Base-by-base conservation (phyloP, 2,888 invertebrate species). In the Leptura quadrifasciata region DNA sequence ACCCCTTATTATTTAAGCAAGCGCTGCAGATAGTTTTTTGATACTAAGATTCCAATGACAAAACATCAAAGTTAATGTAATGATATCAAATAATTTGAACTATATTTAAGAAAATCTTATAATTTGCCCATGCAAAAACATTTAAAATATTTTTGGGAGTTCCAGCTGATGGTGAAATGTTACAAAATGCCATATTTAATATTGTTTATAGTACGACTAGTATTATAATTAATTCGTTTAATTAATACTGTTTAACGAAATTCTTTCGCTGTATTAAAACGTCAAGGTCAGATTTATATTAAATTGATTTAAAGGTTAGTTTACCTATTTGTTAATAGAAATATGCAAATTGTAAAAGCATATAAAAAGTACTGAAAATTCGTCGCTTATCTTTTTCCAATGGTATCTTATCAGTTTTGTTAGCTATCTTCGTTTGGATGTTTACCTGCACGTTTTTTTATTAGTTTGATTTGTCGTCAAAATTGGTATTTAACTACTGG, bases 231-330 rank as follows among this genome's bases (percentile, higher is more conserved):
- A 47, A 47, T 39, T 47, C 47, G n/a, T 3, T 47, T 47, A 47
- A 47, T 47, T 47, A 47, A 47, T 47, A 47, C 47, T n/a, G n/a
- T 47, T 47, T 47, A 47, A 47, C 47, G n/a, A 47, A 47, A 47
- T 47, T 47, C 47, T 6, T 47, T 47, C 47, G 15, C 47, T 47
- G 15, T 12, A 47, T 47, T 5, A 47, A 47, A 47, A 47, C 47
- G n/a, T 5, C 47, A 47, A 47, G 47, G 47, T 47, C n/a, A 47
- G 5, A 47, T 47, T 47, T 47, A 47, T 47, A 39, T 47, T 47
- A n/a, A n/a, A 15, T 47, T 12, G 3, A n/a, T 47, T 47, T n/a
- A 47, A 47, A 47, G 47, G 47, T 47, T n/a, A 47, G 0, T 12
- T 39, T 39, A 12, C 5, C n/a, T 15, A n/a, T n/a, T 47, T 47